phyloP scores from a whole-genome alignment of 1,140 invertebrate species.

The Trachelipus rathkii region DNA sequence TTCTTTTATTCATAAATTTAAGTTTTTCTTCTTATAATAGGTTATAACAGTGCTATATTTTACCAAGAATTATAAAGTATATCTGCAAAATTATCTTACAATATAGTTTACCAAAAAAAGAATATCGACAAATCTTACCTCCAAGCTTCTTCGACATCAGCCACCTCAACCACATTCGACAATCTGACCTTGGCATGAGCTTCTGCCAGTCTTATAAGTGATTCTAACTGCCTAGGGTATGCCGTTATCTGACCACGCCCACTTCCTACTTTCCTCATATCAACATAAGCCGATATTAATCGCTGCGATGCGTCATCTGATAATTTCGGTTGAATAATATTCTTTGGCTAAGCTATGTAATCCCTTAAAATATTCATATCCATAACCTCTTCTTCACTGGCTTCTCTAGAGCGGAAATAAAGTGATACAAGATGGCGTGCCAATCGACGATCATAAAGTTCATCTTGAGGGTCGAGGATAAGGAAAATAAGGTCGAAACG shows the following conservation, averaged over 20 bases:
- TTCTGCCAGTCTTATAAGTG: constrained; percentile 90
- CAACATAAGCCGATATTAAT: constrained; percentile 89
- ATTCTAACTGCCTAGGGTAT: constrained; percentile 96
- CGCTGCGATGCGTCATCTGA: constrained; percentile 83
- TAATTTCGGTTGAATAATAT: constrained; percentile 77
- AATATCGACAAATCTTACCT: no score
- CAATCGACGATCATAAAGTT: constrained; percentile 82
- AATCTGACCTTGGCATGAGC: constrained; percentile 94
- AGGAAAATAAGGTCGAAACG: constrained; percentile 98
- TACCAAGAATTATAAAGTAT: no score
- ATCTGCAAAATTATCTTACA: no score
- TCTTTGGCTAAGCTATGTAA: constrained; percentile 94
- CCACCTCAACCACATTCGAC: constrained; percentile 70
- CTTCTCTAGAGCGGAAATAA: constrained; percentile 74
- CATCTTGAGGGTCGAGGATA: constrained; percentile 92
- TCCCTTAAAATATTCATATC: constrained; percentile 87
- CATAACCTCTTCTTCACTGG: constrained; percentile 66
- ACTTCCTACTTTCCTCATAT: constrained; percentile 89
- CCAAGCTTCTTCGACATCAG: constrained; percentile 93
- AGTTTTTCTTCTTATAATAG: no score
- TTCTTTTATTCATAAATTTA: no score
- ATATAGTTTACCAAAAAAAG: no score
- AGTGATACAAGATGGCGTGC: constrained; percentile 91
- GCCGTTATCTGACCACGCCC: constrained; percentile 91
- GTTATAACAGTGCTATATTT: no score